Evolutionary conservation across 35 echinoderm and acorn worm genomes (phyloP).

Genomic region (Hemicentrotus pulcherrimus): DNA sequence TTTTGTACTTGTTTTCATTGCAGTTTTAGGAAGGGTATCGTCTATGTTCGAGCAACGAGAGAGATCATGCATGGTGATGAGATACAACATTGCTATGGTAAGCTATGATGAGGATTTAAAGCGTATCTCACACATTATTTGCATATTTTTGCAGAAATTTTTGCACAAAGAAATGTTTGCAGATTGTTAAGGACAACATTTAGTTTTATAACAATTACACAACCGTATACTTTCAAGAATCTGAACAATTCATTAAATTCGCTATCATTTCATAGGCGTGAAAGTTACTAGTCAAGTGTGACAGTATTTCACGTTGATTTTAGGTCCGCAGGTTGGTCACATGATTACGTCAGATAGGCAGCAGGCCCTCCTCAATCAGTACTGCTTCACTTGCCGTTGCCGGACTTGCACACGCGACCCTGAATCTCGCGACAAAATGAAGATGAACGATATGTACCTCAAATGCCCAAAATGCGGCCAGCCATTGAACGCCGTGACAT

Average conservation of each 20-base stretch:
- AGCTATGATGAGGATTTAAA: constrained; percentile 3
- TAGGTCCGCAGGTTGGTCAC: constrained; percentile 81
- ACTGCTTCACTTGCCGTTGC: constrained; percentile 77
- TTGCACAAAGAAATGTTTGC: no score
- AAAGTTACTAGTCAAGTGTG: not conserved
- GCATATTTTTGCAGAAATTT: no score
- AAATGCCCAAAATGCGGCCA: constrained; percentile 54
- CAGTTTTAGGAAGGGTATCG: not conserved
- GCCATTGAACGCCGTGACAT: not conserved
- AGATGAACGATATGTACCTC: not conserved
- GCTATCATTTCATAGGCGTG: no score
- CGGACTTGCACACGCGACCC: constrained; percentile 46
- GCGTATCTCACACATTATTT: no score
- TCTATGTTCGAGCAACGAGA: constrained; percentile 47
- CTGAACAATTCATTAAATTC: no score
- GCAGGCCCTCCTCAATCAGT: constrained; percentile 68
- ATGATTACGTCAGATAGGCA: constrained; percentile 68
- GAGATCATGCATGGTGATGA: constrained; percentile 69
- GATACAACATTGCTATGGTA: constrained; percentile 97
- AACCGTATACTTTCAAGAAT: no score
- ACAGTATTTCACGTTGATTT: not conserved
- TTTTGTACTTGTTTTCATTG: not conserved
- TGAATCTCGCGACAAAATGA: not conserved
- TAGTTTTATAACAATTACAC: not conserved
- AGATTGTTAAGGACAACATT: no score